Evolutionary conservation across 2,797 vertebrate species (phyloP).

Genomic region (Discoglossus pictus): DNA sequence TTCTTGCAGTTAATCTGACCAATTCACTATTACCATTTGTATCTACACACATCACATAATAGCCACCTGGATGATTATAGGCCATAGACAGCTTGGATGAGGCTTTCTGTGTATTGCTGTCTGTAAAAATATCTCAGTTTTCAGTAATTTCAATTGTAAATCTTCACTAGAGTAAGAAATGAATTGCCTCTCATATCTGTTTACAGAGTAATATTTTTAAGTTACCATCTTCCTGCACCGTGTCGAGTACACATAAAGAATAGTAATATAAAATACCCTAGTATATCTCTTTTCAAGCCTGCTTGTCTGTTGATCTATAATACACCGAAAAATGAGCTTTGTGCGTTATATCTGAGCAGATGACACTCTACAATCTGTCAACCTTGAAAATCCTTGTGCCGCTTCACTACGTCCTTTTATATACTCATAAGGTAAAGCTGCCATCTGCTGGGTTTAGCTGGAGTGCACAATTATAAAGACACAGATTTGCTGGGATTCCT

Average conservation of each 20-base stretch:
- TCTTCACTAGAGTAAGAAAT: slow-evolving; percentile 29
- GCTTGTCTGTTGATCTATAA: slow-evolving; percentile 35
- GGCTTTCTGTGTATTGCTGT: slow-evolving; percentile 7
- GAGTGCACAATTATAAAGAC: too few relatives aligned
- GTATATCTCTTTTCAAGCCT: slow-evolving; percentile 31
- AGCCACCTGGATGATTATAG: too few relatives aligned
- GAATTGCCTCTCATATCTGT: slow-evolving; percentile 26
- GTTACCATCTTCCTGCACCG: slow-evolving; percentile 23
- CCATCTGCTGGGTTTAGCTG: slow-evolving; percentile 13
- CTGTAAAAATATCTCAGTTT: slow-evolving; percentile 35
- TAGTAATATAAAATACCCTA: slow-evolving; percentile 30
- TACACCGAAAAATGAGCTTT: slow-evolving; percentile 34
- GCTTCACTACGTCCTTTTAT: background rate
- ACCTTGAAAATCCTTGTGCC: slow-evolving; percentile 1
- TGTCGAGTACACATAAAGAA: slow-evolving; percentile 12
- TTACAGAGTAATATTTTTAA: slow-evolving; percentile 31
- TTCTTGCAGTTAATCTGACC: too few relatives aligned
- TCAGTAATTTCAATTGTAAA: slow-evolving; percentile 33
- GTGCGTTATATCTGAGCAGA: slow-evolving; percentile 10
- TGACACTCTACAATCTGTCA: slow-evolving; percentile 11
- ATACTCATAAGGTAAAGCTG: background rate
- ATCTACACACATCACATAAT: too few relatives aligned
- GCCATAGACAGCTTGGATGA: too few relatives aligned
- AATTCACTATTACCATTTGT: too few relatives aligned
- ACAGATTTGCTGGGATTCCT: too few relatives aligned